Base-by-base conservation (phyloP, 2,113 vertebrate genomes). In the Percopsis transmontana region DNA sequence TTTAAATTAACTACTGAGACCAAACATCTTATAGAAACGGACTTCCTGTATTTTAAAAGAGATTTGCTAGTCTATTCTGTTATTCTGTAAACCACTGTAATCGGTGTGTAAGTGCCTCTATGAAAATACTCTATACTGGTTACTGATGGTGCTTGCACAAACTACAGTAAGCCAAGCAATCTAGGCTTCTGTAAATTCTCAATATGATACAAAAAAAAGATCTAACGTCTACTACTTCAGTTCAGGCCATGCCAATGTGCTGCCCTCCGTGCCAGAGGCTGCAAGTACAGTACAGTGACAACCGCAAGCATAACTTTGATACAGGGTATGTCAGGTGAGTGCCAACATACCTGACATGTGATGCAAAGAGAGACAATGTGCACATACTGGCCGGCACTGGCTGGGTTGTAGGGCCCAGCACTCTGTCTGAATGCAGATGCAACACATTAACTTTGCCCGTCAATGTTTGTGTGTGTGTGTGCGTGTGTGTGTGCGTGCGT, bases 301-400 rank as follows among this genome's bases (percentile, higher is more conserved):
- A 18, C 56, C 56, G 13, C 27, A n/a, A 39, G 56, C 48, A 52
- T 54, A 40, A 61, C 58, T 54, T 38, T 76, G 66, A 76, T 59
- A 56, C 42, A 1, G 39, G 66, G 51, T 45, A 62, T 62, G 72
- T 61, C 69, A 74, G 48, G 62, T 70, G 44, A 65, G 68, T 65
- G 70, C 70, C 68, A 77, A 44, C 55, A 68, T 73, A 66, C 70
- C 60, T 70, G 69, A 62, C 47, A 57, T 68, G 62, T 66, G 68
- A 72, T 72, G 74, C 23, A 9, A 15, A 18, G 14, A n/a, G 13
- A 64, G 66, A 59, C 77, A 61, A 27, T 21, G 27, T 33, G 41
- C 48, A 16, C 58, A n/a, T 15, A 39, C 48, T 51, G 61, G 51
- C 42, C 74, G 66, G 74, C 67, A 66, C 50, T 40, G 58, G 52